Percentiles rank a stretch among this genome's conserved stretches.
Conservation (phyloP, 1,140 invertebrate genomes). For the Brachionus koreanus region DNA sequence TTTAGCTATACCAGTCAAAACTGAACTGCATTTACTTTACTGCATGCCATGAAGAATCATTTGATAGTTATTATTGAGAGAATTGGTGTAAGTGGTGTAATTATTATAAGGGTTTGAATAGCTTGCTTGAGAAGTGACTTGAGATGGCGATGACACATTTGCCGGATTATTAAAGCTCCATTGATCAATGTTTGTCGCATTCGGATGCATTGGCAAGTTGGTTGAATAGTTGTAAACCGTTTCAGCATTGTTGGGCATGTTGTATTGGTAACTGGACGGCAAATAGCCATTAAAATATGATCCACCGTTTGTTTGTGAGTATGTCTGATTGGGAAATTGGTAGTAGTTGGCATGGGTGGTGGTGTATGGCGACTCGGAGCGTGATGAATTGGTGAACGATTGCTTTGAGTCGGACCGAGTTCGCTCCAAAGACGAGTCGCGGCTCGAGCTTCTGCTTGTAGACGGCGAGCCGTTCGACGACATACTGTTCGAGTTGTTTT, state of each 20-base stretch:
- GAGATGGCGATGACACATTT: neutral
- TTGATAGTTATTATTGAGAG: slow-evolving; percentile 17
- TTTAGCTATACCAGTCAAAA: too few species aligned
- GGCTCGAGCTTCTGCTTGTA: neutral
- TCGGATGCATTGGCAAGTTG: neutral
- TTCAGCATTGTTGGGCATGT: neutral
- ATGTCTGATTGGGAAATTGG: neutral
- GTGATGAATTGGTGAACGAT: neutral
- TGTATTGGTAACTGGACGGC: neutral
- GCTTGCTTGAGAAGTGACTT: neutral
- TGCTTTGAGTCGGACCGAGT: neutral
- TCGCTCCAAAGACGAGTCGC: neutral
- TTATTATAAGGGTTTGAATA: neutral
- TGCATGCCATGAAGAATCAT: slow-evolving; percentile 23
- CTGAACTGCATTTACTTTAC: neutral
- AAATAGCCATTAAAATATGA: neutral
- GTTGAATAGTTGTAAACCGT: neutral
- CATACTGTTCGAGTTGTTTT: neutral
- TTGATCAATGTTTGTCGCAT: neutral
- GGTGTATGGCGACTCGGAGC: neutral
- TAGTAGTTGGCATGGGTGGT: neutral
- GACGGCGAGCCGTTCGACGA: neutral
- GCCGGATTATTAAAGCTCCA: neutral
- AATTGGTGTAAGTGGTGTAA: neutral
- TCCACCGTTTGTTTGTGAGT: neutral